phyloP scores from a whole-genome alignment of 2,113 vertebrate species.

The Malurus melanocephalus region DNA sequence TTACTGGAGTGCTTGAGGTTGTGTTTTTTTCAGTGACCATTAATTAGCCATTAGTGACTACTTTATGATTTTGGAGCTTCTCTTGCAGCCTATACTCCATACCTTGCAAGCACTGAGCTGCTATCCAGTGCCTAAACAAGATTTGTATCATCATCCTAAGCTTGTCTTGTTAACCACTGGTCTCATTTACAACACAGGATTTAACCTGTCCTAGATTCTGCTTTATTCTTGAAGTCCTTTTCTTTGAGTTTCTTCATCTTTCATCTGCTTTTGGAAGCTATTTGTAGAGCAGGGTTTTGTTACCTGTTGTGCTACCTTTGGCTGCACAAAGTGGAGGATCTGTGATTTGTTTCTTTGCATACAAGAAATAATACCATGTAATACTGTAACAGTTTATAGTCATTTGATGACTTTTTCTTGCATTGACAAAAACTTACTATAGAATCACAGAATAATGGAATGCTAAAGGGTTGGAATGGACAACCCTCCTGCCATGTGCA shows the following conservation, averaged over 20 bases:
- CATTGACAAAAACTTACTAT: neutral
- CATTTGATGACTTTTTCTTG: neutral
- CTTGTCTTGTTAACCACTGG: neutral
- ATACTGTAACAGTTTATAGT: neutral
- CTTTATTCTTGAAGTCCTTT: neutral
- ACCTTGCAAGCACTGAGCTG: neutral
- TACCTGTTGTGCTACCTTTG: neutral
- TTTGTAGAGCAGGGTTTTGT: neutral
- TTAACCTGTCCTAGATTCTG: neutral
- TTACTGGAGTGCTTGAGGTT: neutral
- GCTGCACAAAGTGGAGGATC: neutral
- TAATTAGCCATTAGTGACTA: neutral
- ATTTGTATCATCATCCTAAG: neutral
- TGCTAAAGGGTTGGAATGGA: neutral
- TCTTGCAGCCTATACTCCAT: neutral
- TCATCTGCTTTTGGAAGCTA: neutral
- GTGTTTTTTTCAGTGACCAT: neutral
- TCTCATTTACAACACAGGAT: neutral
- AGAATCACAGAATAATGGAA: neutral
- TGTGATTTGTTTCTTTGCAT: neutral
- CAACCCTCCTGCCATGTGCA: neutral
- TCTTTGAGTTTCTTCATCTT: neutral
- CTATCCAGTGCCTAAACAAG: neutral
- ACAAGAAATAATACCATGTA: neutral
- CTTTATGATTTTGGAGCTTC: neutral